Base-by-base conservation (phyloP, 1,140 invertebrate genomes). In the Aphis craccivora region DNA sequence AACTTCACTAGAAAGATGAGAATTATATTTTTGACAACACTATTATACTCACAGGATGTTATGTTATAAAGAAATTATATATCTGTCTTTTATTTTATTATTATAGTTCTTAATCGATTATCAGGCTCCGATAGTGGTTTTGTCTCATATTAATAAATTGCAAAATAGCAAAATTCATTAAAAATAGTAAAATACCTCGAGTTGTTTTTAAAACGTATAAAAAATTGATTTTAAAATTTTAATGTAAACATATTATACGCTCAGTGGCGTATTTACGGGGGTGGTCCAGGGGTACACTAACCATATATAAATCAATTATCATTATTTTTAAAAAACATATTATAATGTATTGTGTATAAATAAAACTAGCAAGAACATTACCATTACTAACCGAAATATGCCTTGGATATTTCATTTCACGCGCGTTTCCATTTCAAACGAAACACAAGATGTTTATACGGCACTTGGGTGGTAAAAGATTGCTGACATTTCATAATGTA, bases 381-480 rank as follows among this genome's bases (percentile, higher is more conserved):
- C 40, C 25, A 90, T 60, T 55, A 30, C 60, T 55, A 60, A 0
- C 35, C 25, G 4, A 60, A 60, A 90, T 53, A 53, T 60, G 37
- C 7, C 11, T 90, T 30, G 53, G 51, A 40, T 60, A 90, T 60
- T 90, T 60, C 88, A 90, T 60, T 60, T 90, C 51, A 60, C 48
- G 87, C 35, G 87, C 30, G 60, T 14, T 37, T 53, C 7, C 55
- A 37, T 90, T 90, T 60, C 53, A 90, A 60, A 60, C 53, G 25
- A 60, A 90, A 90, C 25, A 60, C 53, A 40, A 53, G 22, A 53
- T 53, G 45, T 89, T 53, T 89, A 89, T 89, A 48, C 35, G 48
- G 48, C 48, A 53, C 87, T 89, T 89, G 87, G 48, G n/a, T 53
- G 87, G n/a, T 53, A 53, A 53, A 89, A n/a, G 18, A 35, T 89